These are phyloP conservation scores for Hirundichthys speculiger DNA, from an alignment of 2,113 vertebrate genomes.

Conservation along the genomic window DNA sequence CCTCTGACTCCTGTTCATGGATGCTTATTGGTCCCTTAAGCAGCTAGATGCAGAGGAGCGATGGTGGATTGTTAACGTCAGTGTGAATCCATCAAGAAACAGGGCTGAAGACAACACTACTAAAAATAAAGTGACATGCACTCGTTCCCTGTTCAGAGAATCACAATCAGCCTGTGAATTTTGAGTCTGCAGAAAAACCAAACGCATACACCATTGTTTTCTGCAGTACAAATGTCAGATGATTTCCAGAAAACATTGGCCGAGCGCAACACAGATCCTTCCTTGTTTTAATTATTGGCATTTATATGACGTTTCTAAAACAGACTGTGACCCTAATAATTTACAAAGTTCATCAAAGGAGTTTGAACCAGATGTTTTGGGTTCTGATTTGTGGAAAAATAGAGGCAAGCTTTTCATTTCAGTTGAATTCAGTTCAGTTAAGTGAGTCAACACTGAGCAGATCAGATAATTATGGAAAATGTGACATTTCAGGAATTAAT, in stretches of 20 bases:
- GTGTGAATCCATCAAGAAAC: constrained; percentile 1
- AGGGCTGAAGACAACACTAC: background rate
- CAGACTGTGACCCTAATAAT: background rate
- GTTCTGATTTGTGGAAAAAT: background rate
- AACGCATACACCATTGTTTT: background rate
- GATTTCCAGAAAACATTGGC: background rate
- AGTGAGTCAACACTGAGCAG: too few relatives aligned
- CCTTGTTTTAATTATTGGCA: background rate
- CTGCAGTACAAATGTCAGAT: background rate
- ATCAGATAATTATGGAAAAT: too few relatives aligned
- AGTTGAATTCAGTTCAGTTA: background rate
- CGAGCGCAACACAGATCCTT: background rate
- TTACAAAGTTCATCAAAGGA: background rate
- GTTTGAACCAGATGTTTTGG: too few relatives aligned
- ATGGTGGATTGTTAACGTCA: constrained; percentile 10
- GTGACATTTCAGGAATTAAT: too few relatives aligned
- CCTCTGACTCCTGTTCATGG: constrained; percentile 1
- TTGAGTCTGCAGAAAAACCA: background rate
- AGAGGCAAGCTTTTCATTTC: background rate
- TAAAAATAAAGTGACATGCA: background rate
- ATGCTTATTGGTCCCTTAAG: background rate
- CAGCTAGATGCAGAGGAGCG: constrained; percentile 10
- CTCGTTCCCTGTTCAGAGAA: constrained; percentile 8
- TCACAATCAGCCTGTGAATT: background rate
- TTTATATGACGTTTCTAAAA: background rate